Conservation (phyloP, 2,888 invertebrate species). For the Zaprionus obscuricornis region DNA sequence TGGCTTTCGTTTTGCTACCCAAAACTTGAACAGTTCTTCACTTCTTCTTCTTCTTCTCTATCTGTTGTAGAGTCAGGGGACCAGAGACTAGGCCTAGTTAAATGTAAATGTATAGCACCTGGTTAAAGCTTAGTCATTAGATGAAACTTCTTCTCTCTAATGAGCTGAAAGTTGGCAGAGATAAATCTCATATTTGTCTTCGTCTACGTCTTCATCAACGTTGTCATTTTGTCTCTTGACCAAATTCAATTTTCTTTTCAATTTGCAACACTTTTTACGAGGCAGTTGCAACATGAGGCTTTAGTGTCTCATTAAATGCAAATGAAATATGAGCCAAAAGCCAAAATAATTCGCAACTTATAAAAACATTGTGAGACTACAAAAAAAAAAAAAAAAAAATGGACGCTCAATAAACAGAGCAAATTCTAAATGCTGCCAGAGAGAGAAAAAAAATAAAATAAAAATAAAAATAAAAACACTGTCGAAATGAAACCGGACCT, state of each 20-base stretch:
- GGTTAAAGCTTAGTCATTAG: slow-evolving; percentile 53
- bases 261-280: slow-evolving; percentile 62
- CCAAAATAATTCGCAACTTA: slow-evolving; percentile 62
- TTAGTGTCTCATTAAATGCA: slow-evolving; percentile 60
- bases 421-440: slow-evolving; percentile 23
- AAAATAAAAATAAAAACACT: no score
- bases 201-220: no score
- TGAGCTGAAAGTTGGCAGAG: slow-evolving; percentile 31
- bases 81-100: slow-evolving; percentile 27
- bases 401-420: slow-evolving; percentile 30
- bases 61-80: not conserved
- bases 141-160: slow-evolving; percentile 48
- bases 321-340: slow-evolving; percentile 58
- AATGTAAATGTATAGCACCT: slow-evolving; percentile 61
- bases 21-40: not conserved
- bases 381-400: slow-evolving; percentile 10
- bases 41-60: not conserved
- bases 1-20: slow-evolving; percentile 3
- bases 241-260: slow-evolving; percentile 45
- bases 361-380: slow-evolving; percentile 30
- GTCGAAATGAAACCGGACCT: slow-evolving; percentile 3
- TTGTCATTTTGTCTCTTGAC: no score
- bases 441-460: slow-evolving; percentile 17
- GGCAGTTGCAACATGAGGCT: slow-evolving; percentile 23
- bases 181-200: no score